Base-by-base conservation (phyloP, 1,140 invertebrate genomes). In the Ceratosolen solmsi region DNA sequence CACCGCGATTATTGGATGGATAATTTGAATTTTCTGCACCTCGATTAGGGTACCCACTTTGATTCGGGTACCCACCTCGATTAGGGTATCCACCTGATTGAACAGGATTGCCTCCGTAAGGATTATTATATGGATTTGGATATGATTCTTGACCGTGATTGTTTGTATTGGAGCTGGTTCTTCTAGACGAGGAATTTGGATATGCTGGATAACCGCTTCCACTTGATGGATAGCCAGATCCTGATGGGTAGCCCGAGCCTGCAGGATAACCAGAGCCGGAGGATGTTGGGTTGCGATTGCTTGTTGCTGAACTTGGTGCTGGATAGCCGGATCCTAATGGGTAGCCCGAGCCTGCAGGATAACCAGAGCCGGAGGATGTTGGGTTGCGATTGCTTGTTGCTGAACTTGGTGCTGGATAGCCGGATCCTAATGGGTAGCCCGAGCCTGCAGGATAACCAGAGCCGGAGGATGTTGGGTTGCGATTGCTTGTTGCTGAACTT, bases 301-400 rank as follows among this genome's bases (percentile, higher is more conserved):
- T 74, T 15, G 82, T 13, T 8, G 41, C 7, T 8, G 5, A 46
- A 46, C 41, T 13, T 8, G 41, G 13, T 13, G 41, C 83, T 0
- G 84, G 87, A 51, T 88, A 87, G 11, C 79, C 81, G 9, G 85
- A 84, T 1, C 49, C 74, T 0, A 84, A 74, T 0, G 82, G 79
- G 63, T 80, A 73, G 27, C 81, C 70, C 1, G 85, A 86, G 3
- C 70, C 70, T 1, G 84, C 70, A 0, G 82, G 81, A 54, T 73
- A 79, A 0, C 51, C 13, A 4, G 85, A 85, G 15, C 1, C 27
- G 17, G 41, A 51, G 46, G n/a, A n/a, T n/a, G n/a, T n/a, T n/a
- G n/a, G n/a, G n/a, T n/a, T n/a, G n/a, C n/a, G n/a, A n/a, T n/a
- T n/a, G n/a, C n/a, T n/a, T n/a, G n/a, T n/a, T n/a, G n/a, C n/a